Conservation (phyloP, 2,888 invertebrate genomes). For the Ctenicera cuprea region DNA sequence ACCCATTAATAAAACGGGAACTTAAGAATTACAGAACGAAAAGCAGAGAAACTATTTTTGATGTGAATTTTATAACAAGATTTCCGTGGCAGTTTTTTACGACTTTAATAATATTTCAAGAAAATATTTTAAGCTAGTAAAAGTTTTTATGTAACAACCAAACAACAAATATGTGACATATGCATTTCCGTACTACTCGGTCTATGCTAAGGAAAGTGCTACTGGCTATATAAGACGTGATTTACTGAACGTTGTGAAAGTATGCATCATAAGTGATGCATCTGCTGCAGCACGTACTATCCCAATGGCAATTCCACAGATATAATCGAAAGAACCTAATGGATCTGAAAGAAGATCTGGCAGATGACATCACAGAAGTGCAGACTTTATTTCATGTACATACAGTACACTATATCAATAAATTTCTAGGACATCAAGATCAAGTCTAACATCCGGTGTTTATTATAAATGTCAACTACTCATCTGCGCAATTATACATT, state of each 20-base stretch:
- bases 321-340: neutral
- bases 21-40: too few species aligned
- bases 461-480: slow-evolving; percentile 11
- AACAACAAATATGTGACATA: too few species aligned
- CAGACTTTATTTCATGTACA: neutral
- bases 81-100: too few species aligned
- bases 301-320: neutral
- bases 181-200: too few species aligned
- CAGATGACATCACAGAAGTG: neutral
- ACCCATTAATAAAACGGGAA: too few species aligned
- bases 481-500: slow-evolving; percentile 13
- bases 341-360: neutral
- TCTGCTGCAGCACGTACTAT: neutral
- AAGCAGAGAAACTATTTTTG: too few species aligned
- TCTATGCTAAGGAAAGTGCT: too few species aligned
- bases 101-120: too few species aligned
- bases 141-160: too few species aligned
- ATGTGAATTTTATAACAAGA: too few species aligned
- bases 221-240: too few species aligned
- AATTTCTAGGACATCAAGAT: slow-evolving; percentile 20
- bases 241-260: slow-evolving; percentile 1
- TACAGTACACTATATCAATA: neutral
- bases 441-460: slow-evolving; percentile 13
- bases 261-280: neutral
- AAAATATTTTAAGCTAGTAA: too few species aligned